Conservation (phyloP, 2,113 vertebrate species). For the Oreochromis spilurus region DNA sequence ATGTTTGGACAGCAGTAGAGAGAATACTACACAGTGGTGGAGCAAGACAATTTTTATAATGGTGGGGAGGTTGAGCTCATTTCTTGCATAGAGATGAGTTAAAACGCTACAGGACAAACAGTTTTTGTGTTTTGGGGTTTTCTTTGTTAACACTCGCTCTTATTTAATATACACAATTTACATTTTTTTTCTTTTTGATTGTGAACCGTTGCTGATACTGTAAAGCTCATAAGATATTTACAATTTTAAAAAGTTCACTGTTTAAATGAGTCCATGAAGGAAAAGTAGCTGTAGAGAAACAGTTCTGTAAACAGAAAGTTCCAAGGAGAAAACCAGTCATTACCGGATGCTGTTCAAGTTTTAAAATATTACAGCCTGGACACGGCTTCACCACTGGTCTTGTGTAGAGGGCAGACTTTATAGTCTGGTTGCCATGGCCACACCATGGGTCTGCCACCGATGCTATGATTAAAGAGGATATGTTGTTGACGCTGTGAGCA, state of each 20-base stretch:
- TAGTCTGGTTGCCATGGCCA: neutral
- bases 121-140: neutral
- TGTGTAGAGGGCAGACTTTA: neutral
- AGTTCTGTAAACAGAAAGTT: neutral
- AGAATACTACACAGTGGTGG: neutral
- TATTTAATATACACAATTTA: neutral
- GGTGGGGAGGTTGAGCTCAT: neutral
- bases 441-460: neutral
- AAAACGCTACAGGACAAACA: neutral
- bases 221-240: neutral
- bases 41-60: neutral
- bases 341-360: neutral
- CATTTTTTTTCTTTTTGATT: neutral
- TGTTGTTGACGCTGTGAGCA: neutral
- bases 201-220: neutral
- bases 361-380: neutral
- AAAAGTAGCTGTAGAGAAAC: neutral
- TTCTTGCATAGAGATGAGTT: neutral
- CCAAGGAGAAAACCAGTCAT: neutral
- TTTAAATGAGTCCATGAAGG: neutral
- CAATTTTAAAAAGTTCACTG: neutral
- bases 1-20: neutral
- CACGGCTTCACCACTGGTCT: neutral
- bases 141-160: neutral
- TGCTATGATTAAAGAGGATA: neutral